These are phyloP conservation scores for Pseudococcus jackbeardsleyi DNA, from an alignment of 2,888 invertebrate genomes.

Conservation along the genomic window DNA sequence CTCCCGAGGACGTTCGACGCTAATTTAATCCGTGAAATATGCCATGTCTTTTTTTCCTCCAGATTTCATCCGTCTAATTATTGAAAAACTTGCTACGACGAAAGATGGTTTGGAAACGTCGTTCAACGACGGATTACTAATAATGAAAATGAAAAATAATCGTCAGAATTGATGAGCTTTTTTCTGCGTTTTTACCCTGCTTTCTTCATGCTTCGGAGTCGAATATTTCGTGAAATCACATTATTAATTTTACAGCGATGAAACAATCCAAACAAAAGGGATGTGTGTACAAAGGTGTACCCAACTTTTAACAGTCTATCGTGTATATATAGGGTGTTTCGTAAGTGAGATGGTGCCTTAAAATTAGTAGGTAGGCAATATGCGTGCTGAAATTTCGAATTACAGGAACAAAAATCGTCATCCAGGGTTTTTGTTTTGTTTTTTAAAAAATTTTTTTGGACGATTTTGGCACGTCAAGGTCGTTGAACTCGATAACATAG, in stretches of 20 bases:
- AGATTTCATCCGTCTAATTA: conserved; percentile 21
- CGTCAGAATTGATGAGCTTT: not conserved
- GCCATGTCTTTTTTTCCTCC: not conserved
- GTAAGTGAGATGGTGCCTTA: too few species aligned
- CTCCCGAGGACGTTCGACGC: conserved; percentile 4
- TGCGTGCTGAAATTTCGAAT: too few species aligned
- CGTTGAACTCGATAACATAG: too few species aligned
- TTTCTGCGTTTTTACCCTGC: not conserved
- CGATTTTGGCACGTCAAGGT: too few species aligned
- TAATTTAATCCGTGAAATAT: conserved; percentile 21
- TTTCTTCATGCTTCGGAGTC: not conserved
- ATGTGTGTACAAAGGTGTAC: not conserved
- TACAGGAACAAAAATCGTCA: too few species aligned
- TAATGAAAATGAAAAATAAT: conserved; percentile 23
- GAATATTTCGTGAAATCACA: conserved; percentile 1
- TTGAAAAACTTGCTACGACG: conserved; percentile 15
- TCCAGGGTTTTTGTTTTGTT: too few species aligned
- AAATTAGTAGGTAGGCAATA: too few species aligned
- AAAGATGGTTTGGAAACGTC: not conserved
- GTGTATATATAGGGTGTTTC: too few species aligned
- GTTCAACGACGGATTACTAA: not conserved
- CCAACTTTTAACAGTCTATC: not conserved
- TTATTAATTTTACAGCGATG: not conserved
- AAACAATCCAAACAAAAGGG: not conserved
- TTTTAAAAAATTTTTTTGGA: too few species aligned